Evolutionary conservation across 2,113 vertebrate species (phyloP).

Genomic region (Hipposideros armiger): DNA sequence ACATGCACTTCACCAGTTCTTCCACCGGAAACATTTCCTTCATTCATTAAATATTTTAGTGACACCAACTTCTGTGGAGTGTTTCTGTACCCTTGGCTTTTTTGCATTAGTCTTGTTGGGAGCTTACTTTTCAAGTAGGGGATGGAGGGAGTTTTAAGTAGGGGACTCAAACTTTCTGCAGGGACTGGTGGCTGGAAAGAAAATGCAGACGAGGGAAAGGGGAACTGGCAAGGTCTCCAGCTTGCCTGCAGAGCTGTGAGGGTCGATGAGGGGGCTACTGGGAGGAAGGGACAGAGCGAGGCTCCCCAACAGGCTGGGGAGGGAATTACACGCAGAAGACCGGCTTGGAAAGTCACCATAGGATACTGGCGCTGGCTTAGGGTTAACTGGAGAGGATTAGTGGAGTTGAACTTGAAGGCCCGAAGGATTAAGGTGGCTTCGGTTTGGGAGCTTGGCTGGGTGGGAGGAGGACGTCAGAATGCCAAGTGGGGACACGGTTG

Average conservation of each 20-base stretch:
- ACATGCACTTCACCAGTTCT: background rate
- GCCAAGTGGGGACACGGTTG: too few relatives aligned
- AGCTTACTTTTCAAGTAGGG: background rate
- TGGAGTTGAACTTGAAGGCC: background rate
- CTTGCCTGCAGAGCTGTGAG: background rate
- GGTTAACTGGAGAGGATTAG: background rate
- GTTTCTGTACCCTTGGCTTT: background rate
- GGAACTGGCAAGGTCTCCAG: background rate
- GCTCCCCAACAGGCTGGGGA: fast-evolving
- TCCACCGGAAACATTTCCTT: background rate
- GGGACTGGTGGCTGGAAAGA: background rate
- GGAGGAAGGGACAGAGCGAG: background rate
- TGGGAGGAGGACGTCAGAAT: background rate
- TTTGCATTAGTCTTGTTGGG: background rate
- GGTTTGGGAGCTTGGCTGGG: background rate
- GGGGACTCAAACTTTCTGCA: background rate
- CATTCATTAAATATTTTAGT: background rate
- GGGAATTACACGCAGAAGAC: background rate
- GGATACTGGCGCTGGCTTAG: background rate
- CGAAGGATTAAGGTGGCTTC: background rate
- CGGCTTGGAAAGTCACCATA: background rate
- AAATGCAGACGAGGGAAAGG: background rate
- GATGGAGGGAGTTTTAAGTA: background rate
- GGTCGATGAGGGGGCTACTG: too few relatives aligned
- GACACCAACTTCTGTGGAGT: background rate